phyloP scores from a whole-genome alignment of 35 echinoderm and acorn worm genomes.

The Heliocidaris erythrogramma region DNA sequence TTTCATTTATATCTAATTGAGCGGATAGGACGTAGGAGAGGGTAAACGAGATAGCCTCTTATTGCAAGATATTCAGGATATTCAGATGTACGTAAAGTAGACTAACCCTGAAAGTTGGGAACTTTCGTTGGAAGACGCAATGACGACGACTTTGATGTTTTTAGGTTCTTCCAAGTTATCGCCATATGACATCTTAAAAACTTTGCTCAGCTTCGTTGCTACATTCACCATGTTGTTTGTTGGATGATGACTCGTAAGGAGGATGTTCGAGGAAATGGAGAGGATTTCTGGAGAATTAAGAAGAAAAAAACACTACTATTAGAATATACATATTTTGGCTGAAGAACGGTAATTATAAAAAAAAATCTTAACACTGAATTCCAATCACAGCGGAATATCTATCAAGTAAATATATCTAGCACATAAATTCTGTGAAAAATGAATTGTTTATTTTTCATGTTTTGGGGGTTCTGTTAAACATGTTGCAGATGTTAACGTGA shows the following conservation, averaged over 20 bases:
- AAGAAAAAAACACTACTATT: too few relatives aligned
- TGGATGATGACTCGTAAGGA: conserved; percentile 15
- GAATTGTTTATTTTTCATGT: neutral
- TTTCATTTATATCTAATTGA: too few relatives aligned
- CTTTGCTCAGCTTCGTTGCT: neutral
- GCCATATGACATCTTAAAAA: conserved; percentile 1
- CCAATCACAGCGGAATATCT: neutral
- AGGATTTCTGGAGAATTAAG: neutral
- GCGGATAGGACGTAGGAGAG: too few relatives aligned
- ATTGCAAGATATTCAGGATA: too few relatives aligned
- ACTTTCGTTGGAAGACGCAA: conserved; percentile 23
- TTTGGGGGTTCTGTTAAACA: neutral
- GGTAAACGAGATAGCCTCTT: too few relatives aligned
- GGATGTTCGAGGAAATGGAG: conserved; percentile 6
- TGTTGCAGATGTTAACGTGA: neutral
- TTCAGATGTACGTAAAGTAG: neutral
- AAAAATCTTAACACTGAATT: too few relatives aligned
- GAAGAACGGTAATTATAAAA: too few relatives aligned
- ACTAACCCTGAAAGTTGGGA: conserved; percentile 27
- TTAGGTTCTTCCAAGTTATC: conserved; percentile 14
- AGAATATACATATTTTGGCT: neutral
- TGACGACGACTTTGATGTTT: conserved; percentile 27
- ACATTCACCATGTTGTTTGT: neutral
- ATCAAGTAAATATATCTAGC: neutral
- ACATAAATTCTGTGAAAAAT: neutral